Evolutionary conservation across 2,113 vertebrate species (phyloP), one percentile per base, ranked within the genome.

Genomic region (Blennius ocellaris): DNA sequence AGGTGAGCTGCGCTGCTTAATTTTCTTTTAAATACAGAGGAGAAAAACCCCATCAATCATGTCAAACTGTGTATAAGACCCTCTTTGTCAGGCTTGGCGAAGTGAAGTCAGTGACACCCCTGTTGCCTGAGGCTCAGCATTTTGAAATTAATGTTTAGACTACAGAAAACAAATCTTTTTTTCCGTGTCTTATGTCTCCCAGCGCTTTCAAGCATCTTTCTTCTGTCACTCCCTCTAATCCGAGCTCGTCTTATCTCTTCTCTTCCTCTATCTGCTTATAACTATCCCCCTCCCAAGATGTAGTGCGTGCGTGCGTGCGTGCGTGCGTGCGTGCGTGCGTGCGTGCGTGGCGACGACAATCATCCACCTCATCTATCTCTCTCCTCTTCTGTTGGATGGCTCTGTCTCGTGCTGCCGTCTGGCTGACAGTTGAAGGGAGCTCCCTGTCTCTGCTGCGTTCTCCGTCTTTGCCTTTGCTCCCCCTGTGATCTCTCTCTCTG

Each of bases 381-480:
- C 57, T 84, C 85, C 91, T 92, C 81, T 92, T 94, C 69, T 78
- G 82, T 16, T 92, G 90, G 68, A 94, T 94, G 80, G 93, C 90
- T 90, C 82, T 58, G 72, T 88, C 92, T 76, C 92, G 87, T 69
- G 84, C 80, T 2, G 67, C 76, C 1, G 63, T 78, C 63, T 84
- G 85, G 68, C 78, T 89, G 9, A 65, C 79, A 21, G 79, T 65
- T 54, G 69, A 89, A 45, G 83, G 88, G 44, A 68, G 50, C 40
- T 83, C 86, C 69, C 71, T 6, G 2, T 77, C 78, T 69, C 69
- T 54, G 53, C 76, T 69, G 30, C 50, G 52, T 12, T 82, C 80
- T 47, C 48, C 12, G 5, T 71, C 82, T 66, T 58, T 84, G 63
- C 82, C 81, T 16, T 63, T 78, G 15, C 14, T 64, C 47, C 49